Conservation (phyloP, 2,797 vertebrate species). For the Valencia hispanica region DNA sequence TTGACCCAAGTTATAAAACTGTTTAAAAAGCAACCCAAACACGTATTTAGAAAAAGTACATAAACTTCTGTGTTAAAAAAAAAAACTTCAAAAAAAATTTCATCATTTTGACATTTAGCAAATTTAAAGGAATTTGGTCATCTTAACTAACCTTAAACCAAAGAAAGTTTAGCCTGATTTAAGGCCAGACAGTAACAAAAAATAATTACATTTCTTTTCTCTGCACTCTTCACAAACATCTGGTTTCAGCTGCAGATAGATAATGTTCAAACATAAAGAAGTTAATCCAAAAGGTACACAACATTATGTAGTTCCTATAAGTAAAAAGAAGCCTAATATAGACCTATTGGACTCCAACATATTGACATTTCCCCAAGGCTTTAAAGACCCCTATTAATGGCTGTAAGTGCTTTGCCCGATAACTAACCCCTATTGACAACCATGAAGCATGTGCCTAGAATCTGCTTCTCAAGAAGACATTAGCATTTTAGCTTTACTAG, state of each 20-base stretch:
- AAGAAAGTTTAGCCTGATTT: not conserved
- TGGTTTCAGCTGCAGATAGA: not conserved
- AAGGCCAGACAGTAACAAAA: not conserved
- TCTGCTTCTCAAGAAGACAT: constrained; percentile 75
- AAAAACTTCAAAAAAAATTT: not conserved
- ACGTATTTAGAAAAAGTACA: too few species aligned
- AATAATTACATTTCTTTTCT: not conserved
- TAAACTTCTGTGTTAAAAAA: not conserved
- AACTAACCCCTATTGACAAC: constrained; percentile 56
- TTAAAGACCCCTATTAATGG: constrained; percentile 34
- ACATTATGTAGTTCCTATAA: not conserved
- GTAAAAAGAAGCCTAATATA: not conserved
- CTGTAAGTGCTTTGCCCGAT: constrained; percentile 50
- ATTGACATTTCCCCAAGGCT: constrained; percentile 1
- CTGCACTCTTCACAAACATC: not conserved
- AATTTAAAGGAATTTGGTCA: not conserved
- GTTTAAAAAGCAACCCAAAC: not conserved
- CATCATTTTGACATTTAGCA: not conserved
- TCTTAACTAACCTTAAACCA: not conserved
- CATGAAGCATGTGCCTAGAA: constrained; percentile 71
- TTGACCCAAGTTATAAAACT: not conserved
- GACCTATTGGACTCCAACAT: not conserved
- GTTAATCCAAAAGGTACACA: not conserved
- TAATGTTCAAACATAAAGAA: not conserved
- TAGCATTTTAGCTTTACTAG: constrained; percentile 78